Percentiles rank a stretch among this genome's conserved stretches.
These are phyloP conservation scores for Caenorhabditis becei DNA, from an alignment of 2,888 invertebrate genomes.

Conservation along the genomic window DNA sequence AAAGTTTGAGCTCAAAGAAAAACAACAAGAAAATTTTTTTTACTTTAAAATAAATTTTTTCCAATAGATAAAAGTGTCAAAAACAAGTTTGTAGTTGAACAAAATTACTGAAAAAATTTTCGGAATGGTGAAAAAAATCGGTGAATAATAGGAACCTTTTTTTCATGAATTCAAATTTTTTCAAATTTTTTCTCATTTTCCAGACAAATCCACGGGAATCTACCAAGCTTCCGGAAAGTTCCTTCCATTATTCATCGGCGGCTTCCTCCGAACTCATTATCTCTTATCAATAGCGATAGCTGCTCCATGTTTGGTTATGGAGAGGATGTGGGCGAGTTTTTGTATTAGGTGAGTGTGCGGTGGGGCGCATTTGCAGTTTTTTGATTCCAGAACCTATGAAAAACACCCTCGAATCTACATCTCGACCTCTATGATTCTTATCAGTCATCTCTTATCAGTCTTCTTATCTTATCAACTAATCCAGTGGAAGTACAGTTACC, in stretches of 20 bases:
- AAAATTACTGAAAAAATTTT: too few species aligned
- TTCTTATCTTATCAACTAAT: slow-evolving; percentile 20
- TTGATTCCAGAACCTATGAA: slow-evolving; percentile 28
- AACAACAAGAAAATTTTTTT: too few species aligned
- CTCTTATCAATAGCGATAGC: slow-evolving; percentile 15
- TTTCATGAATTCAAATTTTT: too few species aligned
- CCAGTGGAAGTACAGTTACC: slow-evolving; percentile 33
- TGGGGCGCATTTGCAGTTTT: background rate
- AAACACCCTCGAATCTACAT: slow-evolving; percentile 27
- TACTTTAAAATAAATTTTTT: too few species aligned
- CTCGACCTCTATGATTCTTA: slow-evolving; percentile 6
- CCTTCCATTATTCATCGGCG: slow-evolving; percentile 26
- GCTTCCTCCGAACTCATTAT: slow-evolving; percentile 26
- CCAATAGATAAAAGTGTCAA: too few species aligned
- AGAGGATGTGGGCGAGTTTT: slow-evolving; percentile 26
- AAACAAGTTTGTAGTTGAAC: too few species aligned
- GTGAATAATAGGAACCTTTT: too few species aligned
- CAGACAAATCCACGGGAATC: slow-evolving; percentile 4
- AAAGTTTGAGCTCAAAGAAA: too few species aligned
- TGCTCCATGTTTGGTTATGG: slow-evolving; percentile 31
- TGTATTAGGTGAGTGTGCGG: slow-evolving; percentile 8
- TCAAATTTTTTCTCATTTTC: too few species aligned
- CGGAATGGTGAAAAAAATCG: too few species aligned
- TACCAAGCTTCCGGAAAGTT: slow-evolving; percentile 26
- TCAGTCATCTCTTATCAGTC: slow-evolving; percentile 6